Evolutionary conservation across 2,888 invertebrate species (phyloP).

Genomic region (Acleris emargana): DNA sequence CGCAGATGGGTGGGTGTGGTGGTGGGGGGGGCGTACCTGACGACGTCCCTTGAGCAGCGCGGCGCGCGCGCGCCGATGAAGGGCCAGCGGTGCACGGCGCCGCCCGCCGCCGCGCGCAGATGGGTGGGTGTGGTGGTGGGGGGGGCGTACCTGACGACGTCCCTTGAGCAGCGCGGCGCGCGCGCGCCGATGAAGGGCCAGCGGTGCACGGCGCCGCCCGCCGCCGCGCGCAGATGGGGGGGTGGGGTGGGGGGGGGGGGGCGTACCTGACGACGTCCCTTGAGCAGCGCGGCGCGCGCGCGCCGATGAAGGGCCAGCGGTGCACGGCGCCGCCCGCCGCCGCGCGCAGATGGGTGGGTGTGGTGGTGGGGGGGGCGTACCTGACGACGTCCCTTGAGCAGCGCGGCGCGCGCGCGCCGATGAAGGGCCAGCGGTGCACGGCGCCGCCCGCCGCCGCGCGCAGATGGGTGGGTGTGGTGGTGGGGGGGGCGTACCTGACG

Average conservation of each 20-base stretch:
- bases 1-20: too few relatives aligned
- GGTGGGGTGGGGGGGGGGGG: too few relatives aligned
- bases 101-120: constrained; percentile 52
- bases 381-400: constrained; percentile 94
- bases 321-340: constrained; percentile 85
- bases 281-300: constrained; percentile 93
- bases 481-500: constrained; percentile 61
- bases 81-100: constrained; percentile 93
- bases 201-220: constrained; percentile 87
- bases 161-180: constrained; percentile 94
- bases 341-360: too few relatives aligned
- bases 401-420: constrained; percentile 91
- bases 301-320: constrained; percentile 94
- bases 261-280: constrained; percentile 89
- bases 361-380: constrained; percentile 42
- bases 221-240: too few relatives aligned
- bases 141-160: constrained; percentile 84
- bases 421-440: constrained; percentile 95
- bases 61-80: constrained; percentile 93
- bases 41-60: constrained; percentile 94
- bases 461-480: too few relatives aligned
- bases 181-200: constrained; percentile 94
- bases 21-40: constrained; percentile 50
- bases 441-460: constrained; percentile 65
- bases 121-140: too few relatives aligned